Conservation (phyloP, 2,888 invertebrate species). For the Parnassius orleans region DNA sequence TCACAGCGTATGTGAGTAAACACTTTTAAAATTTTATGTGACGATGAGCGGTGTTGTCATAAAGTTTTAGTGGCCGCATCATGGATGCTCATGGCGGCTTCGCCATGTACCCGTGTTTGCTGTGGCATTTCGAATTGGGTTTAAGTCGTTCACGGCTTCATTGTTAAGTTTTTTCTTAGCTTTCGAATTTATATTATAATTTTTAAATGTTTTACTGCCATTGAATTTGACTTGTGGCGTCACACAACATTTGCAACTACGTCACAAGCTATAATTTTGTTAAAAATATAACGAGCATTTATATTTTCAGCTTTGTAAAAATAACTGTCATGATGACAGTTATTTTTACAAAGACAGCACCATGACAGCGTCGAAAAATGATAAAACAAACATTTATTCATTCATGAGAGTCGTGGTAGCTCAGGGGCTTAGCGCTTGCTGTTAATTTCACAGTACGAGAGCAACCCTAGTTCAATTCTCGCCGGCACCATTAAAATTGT, state of each 20-base stretch:
- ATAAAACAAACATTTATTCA: no score
- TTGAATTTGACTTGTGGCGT: constrained; percentile 16
- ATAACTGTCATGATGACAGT: no score
- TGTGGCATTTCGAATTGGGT: constrained; percentile 64
- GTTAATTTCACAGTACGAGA: no score
- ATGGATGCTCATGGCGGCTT: constrained; percentile 61
- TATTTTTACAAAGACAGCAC: no score
- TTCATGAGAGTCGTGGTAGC: no score
- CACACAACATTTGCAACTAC: constrained; percentile 13
- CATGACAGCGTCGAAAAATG: no score
- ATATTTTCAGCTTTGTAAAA: no score
- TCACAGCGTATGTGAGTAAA: constrained; percentile 66
- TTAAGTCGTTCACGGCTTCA: constrained; percentile 46
- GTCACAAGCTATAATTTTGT: no score
- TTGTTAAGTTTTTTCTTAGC: constrained; percentile 54
- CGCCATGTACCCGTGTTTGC: constrained; percentile 50
- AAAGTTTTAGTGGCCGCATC: constrained; percentile 73
- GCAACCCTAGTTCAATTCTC: no score
- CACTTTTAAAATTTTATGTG: constrained; percentile 78
- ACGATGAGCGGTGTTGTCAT: constrained; percentile 72
- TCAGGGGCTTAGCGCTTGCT: no score
- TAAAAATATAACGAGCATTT: no score
- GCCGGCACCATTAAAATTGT: no score
- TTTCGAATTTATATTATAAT: constrained; percentile 52
- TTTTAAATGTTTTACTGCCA: constrained; percentile 29